Conservation (phyloP, 2,797 vertebrate genomes). For the Selene dorsalis region DNA sequence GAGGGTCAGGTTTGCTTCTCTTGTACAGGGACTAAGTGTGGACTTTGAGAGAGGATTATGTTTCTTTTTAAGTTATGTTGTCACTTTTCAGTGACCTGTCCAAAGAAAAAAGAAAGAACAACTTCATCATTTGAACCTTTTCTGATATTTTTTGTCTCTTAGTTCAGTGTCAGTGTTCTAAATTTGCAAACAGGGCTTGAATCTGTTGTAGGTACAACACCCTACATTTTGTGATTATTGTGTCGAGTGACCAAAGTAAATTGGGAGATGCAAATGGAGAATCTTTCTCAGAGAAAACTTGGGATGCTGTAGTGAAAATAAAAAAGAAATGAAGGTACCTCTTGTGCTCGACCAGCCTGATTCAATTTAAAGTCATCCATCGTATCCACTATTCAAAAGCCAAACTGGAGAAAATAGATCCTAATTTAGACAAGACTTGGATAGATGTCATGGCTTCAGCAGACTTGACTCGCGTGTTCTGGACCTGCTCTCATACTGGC, state of each 20-base stretch:
- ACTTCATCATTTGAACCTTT: not conserved
- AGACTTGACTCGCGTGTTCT: not conserved
- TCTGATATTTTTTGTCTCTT: not conserved
- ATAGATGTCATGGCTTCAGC: not conserved
- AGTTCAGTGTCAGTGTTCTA: not conserved
- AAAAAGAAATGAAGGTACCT: not conserved
- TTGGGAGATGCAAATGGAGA: not conserved
- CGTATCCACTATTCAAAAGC: not conserved
- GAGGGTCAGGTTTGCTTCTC: slow-evolving; percentile 18
- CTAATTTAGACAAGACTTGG: not conserved
- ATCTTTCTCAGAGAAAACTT: not conserved
- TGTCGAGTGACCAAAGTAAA: not conserved
- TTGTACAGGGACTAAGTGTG: not conserved
- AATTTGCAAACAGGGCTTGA: not conserved
- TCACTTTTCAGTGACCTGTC: not conserved
- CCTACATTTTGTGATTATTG: not conserved
- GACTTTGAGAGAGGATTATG: not conserved
- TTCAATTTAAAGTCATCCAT: slow-evolving; percentile 1
- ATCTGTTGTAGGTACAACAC: not conserved
- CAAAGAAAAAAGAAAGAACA: not conserved
- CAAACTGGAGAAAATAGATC: not conserved
- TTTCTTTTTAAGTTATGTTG: not conserved
- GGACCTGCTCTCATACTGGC: not conserved
- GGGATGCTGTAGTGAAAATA: not conserved
- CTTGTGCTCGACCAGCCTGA: not conserved